phyloP scores from a whole-genome alignment of 2,113 vertebrate species.

The Lophochroa leadbeateri region DNA sequence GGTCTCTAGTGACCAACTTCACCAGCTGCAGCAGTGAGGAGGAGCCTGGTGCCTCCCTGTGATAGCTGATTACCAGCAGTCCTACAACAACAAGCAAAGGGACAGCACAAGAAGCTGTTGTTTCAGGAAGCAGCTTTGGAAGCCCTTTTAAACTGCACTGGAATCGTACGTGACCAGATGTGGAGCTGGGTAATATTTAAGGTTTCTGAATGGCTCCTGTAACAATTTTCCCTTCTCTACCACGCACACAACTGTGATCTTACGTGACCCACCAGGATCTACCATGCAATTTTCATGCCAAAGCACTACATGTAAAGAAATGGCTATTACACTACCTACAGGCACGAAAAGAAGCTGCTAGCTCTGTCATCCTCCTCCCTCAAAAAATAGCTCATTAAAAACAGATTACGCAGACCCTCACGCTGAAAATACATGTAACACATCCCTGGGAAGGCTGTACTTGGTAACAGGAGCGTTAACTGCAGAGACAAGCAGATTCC shows the following conservation, averaged over 20 bases:
- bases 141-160: background rate
- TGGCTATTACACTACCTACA: background rate
- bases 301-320: background rate
- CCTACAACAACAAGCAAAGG: background rate
- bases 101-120: background rate
- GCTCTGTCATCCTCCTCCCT: background rate
- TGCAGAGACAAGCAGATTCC: background rate
- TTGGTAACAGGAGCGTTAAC: background rate
- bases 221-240: background rate
- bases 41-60: background rate
- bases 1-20: background rate
- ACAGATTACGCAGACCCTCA: background rate
- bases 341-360: background rate
- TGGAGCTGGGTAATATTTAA: background rate
- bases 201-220: background rate
- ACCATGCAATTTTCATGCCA: background rate
- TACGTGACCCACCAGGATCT: background rate
- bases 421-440: background rate
- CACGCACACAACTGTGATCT: background rate
- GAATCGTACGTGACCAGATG: accelerated
- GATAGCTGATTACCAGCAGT: background rate
- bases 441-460: background rate
- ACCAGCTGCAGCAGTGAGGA: background rate
- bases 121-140: background rate
- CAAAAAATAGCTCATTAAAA: background rate